These are phyloP conservation scores for Daboia siamensis DNA, from an alignment of 2,113 vertebrate species.

Conservation along the genomic window DNA sequence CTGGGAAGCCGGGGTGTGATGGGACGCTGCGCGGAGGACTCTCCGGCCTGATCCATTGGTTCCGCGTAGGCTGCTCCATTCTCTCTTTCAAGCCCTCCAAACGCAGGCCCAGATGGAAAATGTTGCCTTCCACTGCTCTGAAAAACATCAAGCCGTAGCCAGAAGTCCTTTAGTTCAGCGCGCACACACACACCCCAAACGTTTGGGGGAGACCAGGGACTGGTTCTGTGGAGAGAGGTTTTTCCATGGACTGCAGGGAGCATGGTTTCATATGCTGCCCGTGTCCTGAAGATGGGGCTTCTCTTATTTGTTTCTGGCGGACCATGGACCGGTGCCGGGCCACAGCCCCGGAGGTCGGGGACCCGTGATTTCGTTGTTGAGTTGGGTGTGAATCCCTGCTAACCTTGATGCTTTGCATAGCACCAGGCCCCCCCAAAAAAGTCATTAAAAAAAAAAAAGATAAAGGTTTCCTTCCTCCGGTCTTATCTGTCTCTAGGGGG, in stretches of 20 bases:
- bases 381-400: not conserved
- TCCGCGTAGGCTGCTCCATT: conserved; percentile 51
- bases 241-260: too few relatives aligned
- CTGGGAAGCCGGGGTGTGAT: not conserved
- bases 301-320: too few relatives aligned
- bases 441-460: too few relatives aligned
- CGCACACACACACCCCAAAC: not conserved
- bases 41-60: not conserved
- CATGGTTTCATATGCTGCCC: too few relatives aligned
- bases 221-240: too few relatives aligned
- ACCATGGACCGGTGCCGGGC: too few relatives aligned
- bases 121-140: conserved; percentile 82
- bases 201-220: not conserved
- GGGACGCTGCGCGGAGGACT: not conserved
- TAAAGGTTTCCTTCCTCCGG: too few relatives aligned
- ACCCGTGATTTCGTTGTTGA: not conserved
- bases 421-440: too few relatives aligned
- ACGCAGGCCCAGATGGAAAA: conserved; percentile 77
- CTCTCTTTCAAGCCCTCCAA: conserved; percentile 83
- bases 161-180: not conserved
- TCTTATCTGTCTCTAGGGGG: too few relatives aligned
- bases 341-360: too few relatives aligned
- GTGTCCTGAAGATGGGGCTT: too few relatives aligned
- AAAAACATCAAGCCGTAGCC: not conserved
- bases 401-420: not conserved